A percentile compares a stretch with the other conserved stretches of the same genome.
Conservation (phyloP, 2,113 vertebrate species). For the Xyliphius kryptos region DNA sequence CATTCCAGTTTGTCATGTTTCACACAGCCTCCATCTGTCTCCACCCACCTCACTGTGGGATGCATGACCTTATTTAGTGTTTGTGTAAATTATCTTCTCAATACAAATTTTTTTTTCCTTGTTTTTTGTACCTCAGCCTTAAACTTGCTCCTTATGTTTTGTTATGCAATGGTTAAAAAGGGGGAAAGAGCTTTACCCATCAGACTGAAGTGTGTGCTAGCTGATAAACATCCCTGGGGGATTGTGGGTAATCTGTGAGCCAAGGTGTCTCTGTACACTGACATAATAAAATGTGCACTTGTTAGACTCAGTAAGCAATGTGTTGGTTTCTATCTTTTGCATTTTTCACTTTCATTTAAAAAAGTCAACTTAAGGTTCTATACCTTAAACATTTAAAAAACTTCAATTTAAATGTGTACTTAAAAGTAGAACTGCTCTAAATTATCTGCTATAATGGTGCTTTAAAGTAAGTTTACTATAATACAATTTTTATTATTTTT, state of each 20-base stretch:
- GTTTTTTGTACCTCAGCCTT: constrained; percentile 90
- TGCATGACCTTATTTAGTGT: constrained; percentile 54
- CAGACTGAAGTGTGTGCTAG: constrained; percentile 47
- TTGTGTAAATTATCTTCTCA: constrained; percentile 94
- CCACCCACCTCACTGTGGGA: constrained; percentile 23
- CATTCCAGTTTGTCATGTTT: constrained; percentile 40
- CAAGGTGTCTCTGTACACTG: constrained; percentile 46
- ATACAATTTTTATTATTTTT: too few relatives aligned
- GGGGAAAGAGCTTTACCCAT: constrained; percentile 55
- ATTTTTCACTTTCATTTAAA: background rate
- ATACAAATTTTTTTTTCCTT: constrained; percentile 63
- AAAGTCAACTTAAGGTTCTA: too few relatives aligned
- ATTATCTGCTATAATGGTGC: too few relatives aligned
- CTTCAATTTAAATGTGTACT: too few relatives aligned
- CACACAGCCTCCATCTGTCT: constrained; percentile 13
- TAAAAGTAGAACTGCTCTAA: too few relatives aligned
- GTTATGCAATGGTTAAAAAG: constrained; percentile 57
- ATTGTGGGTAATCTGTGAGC: constrained; percentile 36
- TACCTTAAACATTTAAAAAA: too few relatives aligned
- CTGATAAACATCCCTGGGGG: constrained; percentile 24
- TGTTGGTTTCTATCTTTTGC: too few relatives aligned
- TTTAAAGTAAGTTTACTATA: too few relatives aligned
- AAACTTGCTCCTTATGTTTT: constrained; percentile 75
- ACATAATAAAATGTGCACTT: constrained; percentile 49
- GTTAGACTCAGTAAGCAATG: constrained; percentile 25